Percentiles rank a stretch among this genome's conserved stretches.
These are phyloP conservation scores for Tethea ocularis DNA, from an alignment of 2,888 invertebrate genomes.

Conservation along the genomic window DNA sequence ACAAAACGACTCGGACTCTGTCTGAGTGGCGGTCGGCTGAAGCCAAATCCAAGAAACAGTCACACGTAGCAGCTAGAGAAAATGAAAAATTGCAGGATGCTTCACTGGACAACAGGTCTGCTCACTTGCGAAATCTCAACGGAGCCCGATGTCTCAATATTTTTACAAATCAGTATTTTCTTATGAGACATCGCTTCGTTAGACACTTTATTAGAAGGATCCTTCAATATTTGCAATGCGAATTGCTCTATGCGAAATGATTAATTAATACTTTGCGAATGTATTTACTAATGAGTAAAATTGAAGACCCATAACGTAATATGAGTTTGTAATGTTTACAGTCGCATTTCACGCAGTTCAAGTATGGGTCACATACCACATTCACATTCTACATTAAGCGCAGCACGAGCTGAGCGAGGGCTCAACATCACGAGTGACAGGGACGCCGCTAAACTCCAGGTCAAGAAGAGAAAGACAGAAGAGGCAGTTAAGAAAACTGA, in stretches of 20 bases:
- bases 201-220: constrained; percentile 57
- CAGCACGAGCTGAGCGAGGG: constrained; percentile 69
- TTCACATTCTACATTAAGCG: constrained; percentile 73
- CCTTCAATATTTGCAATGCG: constrained; percentile 55
- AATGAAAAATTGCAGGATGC: constrained; percentile 96
- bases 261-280: constrained; percentile 42
- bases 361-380: constrained; percentile 84
- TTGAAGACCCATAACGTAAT: constrained; percentile 22
- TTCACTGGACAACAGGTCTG: constrained; percentile 74
- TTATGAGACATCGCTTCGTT: constrained; percentile 33
- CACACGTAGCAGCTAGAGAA: constrained; percentile 93
- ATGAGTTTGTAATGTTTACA: constrained; percentile 47
- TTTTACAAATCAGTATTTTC: constrained; percentile 10
- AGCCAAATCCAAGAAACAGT: constrained; percentile 94
- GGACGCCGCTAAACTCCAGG: constrained; percentile 90
- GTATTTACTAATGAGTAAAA: constrained; percentile 16
- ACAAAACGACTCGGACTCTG: constrained; percentile 91
- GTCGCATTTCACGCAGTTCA: constrained; percentile 80
- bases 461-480: constrained; percentile 94
- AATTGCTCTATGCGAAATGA: constrained; percentile 45
- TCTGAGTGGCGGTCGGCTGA: constrained; percentile 94
- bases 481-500: constrained; percentile 96
- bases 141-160: constrained; percentile 37
- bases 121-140: constrained; percentile 39
- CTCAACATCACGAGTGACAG: constrained; percentile 76